Evolutionary conservation across 2,888 invertebrate genomes (phyloP).

Genomic region (Lissonota sp.): DNA sequence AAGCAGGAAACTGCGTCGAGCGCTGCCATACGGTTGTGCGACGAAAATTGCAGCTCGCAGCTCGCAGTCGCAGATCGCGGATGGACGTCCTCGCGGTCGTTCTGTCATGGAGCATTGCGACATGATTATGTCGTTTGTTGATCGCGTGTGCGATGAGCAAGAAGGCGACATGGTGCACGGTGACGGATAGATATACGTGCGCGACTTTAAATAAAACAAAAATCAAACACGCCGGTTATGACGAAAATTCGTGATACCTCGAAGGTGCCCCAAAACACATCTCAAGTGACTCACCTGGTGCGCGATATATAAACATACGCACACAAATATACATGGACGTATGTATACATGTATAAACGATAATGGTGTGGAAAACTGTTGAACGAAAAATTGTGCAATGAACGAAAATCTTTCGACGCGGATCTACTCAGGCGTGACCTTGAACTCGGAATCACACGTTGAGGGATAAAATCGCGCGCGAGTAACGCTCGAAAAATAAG

Average conservation of each 20-base stretch:
- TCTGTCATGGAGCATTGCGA: conserved; percentile 73
- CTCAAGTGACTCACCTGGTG: conserved; percentile 63
- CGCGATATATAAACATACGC: conserved; percentile 54
- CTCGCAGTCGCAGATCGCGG: conserved; percentile 77
- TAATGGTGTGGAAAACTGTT: not conserved
- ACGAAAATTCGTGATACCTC: not conserved
- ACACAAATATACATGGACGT: conserved; percentile 10
- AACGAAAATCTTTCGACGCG: not conserved
- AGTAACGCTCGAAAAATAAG: too few species aligned
- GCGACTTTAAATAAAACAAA: not conserved
- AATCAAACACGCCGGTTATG: conserved; percentile 3
- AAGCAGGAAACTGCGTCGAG: too few species aligned
- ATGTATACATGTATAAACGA: conserved; percentile 1
- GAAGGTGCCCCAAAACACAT: conserved; percentile 52
- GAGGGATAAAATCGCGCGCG: not conserved
- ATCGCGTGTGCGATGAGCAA: conserved; percentile 64
- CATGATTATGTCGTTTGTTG: conserved; percentile 59
- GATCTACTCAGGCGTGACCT: conserved; percentile 6
- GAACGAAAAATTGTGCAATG: not conserved
- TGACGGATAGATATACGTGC: conserved; percentile 58
- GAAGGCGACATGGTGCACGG: conserved; percentile 62
- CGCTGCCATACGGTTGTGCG: too few species aligned
- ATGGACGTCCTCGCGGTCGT: conserved; percentile 76
- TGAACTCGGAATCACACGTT: conserved; percentile 32
- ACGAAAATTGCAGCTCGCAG: conserved; percentile 51